Evolutionary conservation across 2,797 vertebrate species (phyloP).

Genomic region (Emydoidea blandingii): DNA sequence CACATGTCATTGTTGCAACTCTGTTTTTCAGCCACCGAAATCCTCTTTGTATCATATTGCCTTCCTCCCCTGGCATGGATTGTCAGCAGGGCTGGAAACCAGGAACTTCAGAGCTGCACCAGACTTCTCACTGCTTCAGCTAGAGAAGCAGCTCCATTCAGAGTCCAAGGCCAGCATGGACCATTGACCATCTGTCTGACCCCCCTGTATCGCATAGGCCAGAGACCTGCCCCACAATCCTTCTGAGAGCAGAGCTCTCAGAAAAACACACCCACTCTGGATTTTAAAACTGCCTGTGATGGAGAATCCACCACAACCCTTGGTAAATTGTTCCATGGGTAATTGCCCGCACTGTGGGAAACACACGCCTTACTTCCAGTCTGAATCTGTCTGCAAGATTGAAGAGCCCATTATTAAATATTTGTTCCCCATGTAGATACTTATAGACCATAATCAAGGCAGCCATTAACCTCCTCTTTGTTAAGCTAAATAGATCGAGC

Average conservation of each 20-base stretch:
- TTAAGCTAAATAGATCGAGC: neutral
- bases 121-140: neutral
- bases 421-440: neutral
- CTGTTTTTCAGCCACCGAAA: neutral
- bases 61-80: neutral
- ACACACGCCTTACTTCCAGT: too few species aligned
- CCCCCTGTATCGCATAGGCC: too few species aligned
- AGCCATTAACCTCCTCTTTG: neutral
- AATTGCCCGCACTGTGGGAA: neutral
- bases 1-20: neutral
- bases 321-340: neutral
- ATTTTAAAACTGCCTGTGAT: neutral
- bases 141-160: neutral
- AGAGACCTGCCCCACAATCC: too few species aligned
- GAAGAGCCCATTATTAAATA: neutral
- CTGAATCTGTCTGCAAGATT: neutral
- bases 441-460: neutral
- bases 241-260: neutral
- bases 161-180: too few species aligned
- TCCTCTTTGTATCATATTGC: neutral
- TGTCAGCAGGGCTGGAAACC: neutral
- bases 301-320: neutral
- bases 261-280: neutral
- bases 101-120: neutral
- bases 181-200: neutral